phyloP scores from a whole-genome alignment of 2,888 invertebrate genomes.

The Machimus rusticus region DNA sequence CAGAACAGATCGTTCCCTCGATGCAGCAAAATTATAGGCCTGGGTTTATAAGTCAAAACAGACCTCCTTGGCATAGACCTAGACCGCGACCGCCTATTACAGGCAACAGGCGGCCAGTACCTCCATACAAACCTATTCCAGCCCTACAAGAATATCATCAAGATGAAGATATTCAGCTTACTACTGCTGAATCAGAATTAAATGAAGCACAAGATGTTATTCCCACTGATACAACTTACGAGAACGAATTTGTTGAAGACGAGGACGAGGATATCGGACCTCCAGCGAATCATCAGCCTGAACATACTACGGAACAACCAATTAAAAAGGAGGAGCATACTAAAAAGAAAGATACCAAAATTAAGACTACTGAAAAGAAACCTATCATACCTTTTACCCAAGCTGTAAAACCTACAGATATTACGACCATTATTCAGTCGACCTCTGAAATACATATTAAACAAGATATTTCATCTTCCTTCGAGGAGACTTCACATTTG shows the following conservation, averaged over 20 bases:
- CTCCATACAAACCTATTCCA: slow-evolving; percentile 71
- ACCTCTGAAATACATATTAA: slow-evolving; percentile 57
- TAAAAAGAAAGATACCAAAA: slow-evolving; percentile 56
- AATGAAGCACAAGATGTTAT: slow-evolving; percentile 52
- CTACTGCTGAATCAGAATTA: slow-evolving; percentile 55
- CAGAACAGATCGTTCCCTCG: slow-evolving; percentile 77
- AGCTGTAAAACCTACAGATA: slow-evolving; percentile 53
- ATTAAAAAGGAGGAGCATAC: slow-evolving; percentile 58
- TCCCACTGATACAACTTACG: slow-evolving; percentile 56
- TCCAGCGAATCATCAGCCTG: slow-evolving; percentile 50
- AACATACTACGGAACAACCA: slow-evolving; percentile 46
- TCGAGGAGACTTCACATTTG: slow-evolving; percentile 57
- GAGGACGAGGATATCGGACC: not conserved
- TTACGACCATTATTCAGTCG: slow-evolving; percentile 55
- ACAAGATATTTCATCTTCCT: slow-evolving; percentile 54
- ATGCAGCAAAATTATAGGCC: slow-evolving; percentile 66
- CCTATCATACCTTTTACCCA: slow-evolving; percentile 53
- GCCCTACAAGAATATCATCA: slow-evolving; percentile 62
- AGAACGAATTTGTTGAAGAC: slow-evolving; percentile 52
- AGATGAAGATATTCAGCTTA: slow-evolving; percentile 61
- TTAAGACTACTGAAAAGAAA: slow-evolving; percentile 57
- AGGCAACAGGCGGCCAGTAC: slow-evolving; percentile 67
- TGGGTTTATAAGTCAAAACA: slow-evolving; percentile 66
- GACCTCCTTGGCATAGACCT: slow-evolving; percentile 74
- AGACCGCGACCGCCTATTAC: slow-evolving; percentile 66